Evolutionary conservation across 2,797 vertebrate genomes (phyloP).

Genomic region (Takifugu ocellatus): DNA sequence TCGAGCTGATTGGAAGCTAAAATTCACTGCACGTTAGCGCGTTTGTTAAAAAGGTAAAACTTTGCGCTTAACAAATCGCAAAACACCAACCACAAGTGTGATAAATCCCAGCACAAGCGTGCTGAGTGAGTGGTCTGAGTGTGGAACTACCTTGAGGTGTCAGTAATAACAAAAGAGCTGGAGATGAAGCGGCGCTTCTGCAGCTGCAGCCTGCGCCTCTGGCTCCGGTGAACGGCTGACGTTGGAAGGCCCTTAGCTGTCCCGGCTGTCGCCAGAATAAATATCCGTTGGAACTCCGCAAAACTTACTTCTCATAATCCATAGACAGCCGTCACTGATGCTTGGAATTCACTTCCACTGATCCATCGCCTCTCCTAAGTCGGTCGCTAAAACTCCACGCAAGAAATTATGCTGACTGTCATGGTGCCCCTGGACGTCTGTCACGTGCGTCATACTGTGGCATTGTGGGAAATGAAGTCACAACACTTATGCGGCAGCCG

Average conservation of each 20-base stretch:
- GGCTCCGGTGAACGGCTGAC: constrained; percentile 31
- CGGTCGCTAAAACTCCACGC: constrained; percentile 21
- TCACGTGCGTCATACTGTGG: constrained; percentile 32
- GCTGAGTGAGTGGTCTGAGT: background rate
- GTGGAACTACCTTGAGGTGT: constrained; percentile 6
- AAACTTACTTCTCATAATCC: background rate
- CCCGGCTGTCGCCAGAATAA: background rate
- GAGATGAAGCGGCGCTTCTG: background rate
- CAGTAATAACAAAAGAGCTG: constrained; percentile 9
- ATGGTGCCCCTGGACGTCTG: constrained; percentile 43
- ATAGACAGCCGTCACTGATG: too few relatives aligned
- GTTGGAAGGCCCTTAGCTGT: constrained; percentile 27
- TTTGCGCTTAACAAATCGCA: background rate
- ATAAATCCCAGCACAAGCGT: background rate
- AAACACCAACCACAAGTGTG: background rate
- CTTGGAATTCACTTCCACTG: background rate
- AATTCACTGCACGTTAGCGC: constrained; percentile 31
- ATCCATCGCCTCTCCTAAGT: constrained; percentile 13
- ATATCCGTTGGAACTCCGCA: background rate
- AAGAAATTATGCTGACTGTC: constrained; percentile 46
- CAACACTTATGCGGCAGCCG: too few relatives aligned
- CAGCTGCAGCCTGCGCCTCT: constrained; percentile 33
- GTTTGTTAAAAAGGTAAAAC: constrained; percentile 7
- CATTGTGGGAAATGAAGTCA: constrained; percentile 63
- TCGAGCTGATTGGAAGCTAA: background rate